Evolutionary conservation across 2,113 vertebrate genomes (phyloP).

Genomic region (Sturnira hondurensis): DNA sequence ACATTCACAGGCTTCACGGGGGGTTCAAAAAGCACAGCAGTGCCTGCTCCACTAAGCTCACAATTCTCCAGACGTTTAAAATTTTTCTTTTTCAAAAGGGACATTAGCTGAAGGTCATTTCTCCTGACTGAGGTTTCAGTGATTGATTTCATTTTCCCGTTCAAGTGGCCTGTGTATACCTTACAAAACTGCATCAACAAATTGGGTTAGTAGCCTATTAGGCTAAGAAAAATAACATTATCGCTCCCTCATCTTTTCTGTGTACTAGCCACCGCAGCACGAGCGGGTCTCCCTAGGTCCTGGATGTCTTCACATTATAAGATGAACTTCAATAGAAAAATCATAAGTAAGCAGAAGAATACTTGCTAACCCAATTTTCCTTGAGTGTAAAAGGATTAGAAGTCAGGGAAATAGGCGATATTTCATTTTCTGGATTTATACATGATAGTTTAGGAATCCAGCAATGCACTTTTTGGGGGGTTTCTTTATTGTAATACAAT

Average conservation of each 20-base stretch:
- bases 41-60: background rate
- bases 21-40: constrained; percentile 49
- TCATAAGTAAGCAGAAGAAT: background rate
- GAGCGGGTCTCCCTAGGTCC: background rate
- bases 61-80: constrained; percentile 52
- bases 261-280: background rate
- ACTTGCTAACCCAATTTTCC: background rate
- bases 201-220: constrained; percentile 54
- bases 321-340: constrained; percentile 45
- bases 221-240: constrained; percentile 58
- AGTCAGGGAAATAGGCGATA: background rate
- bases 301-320: background rate
- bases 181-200: constrained; percentile 58
- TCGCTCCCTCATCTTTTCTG: background rate
- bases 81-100: background rate
- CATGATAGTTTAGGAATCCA: background rate
- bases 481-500: background rate
- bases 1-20: constrained; percentile 68
- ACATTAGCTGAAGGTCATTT: constrained; percentile 60
- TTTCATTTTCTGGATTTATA: background rate
- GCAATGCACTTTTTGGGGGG: background rate
- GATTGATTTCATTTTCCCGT: constrained; percentile 61
- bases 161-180: constrained; percentile 25
- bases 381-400: background rate
- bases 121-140: constrained; percentile 29